phyloP scores from a whole-genome alignment of 2,113 vertebrate genomes.

The Bubo blakistoni region DNA sequence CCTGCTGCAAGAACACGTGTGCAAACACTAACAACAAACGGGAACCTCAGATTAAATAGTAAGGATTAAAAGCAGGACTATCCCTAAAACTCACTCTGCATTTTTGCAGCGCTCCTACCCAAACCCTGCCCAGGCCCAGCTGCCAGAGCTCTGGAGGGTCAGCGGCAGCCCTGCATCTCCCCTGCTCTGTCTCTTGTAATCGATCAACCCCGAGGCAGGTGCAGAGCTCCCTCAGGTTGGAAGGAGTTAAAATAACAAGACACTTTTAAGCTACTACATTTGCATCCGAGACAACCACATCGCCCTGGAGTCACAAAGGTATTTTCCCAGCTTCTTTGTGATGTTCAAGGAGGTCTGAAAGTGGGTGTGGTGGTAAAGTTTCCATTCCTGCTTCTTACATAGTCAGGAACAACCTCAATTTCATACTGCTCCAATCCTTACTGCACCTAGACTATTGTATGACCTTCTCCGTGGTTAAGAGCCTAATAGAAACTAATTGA shows the following conservation, averaged over 20 bases:
- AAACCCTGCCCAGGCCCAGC: neutral
- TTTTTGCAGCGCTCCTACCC: neutral
- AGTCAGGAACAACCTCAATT: neutral
- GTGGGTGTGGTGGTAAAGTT: neutral
- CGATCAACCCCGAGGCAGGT: neutral
- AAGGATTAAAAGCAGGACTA: neutral
- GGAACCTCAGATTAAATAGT: neutral
- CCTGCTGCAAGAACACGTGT: neutral
- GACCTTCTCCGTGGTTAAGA: neutral
- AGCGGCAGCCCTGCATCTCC: neutral
- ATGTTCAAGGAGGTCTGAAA: neutral
- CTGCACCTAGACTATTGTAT: neutral
- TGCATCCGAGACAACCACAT: neutral
- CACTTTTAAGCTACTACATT: neutral
- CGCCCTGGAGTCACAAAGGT: neutral
- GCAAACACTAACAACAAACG: neutral
- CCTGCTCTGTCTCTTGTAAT: neutral
- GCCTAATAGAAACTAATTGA: neutral
- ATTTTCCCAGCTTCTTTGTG: conserved; percentile 3
- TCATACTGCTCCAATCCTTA: neutral
- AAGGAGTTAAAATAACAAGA: neutral
- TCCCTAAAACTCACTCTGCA: neutral
- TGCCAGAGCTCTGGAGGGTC: neutral
- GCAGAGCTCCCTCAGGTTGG: neutral
- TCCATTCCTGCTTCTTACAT: neutral